Percentiles rank a stretch among this genome's conserved stretches.
Evolutionary conservation across 2,797 vertebrate species (phyloP).

Genomic region (Xenentodon cancila): DNA sequence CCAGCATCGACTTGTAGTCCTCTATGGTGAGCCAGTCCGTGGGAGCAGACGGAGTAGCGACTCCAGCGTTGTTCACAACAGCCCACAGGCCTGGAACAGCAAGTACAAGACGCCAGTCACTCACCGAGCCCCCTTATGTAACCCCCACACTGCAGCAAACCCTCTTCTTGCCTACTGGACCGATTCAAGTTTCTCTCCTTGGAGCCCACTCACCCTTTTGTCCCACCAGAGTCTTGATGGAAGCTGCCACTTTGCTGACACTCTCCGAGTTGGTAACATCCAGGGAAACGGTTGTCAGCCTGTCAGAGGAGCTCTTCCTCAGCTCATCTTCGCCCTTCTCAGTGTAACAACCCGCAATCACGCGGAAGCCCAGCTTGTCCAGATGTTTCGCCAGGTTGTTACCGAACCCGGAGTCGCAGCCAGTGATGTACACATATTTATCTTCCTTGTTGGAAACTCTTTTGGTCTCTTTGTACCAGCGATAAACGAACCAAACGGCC

Average conservation of each 20-base stretch:
- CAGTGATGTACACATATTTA: conserved; percentile 83
- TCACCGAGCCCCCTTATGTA: not conserved
- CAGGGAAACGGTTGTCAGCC: conserved; percentile 66
- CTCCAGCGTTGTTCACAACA: conserved; percentile 82
- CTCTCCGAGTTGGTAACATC: conserved; percentile 73
- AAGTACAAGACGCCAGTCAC: no score
- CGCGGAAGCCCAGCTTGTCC: conserved; percentile 74
- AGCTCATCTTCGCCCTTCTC: conserved; percentile 80
- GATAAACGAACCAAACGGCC: conserved; percentile 65
- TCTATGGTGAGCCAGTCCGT: conserved; percentile 78
- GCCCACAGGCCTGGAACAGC: conserved; percentile 78
- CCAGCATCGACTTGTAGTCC: conserved; percentile 77
- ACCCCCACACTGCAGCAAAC: not conserved
- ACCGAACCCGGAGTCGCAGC: conserved; percentile 81
- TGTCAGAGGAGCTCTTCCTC: conserved; percentile 70
- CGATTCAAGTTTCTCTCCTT: no score
- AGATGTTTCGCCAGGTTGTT: conserved; percentile 74
- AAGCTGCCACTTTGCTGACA: conserved; percentile 57
- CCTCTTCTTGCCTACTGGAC: no score
- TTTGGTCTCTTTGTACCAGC: conserved; percentile 72
- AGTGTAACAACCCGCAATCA: conserved; percentile 78
- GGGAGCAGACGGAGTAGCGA: conserved; percentile 64
- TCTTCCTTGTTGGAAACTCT: conserved; percentile 68
- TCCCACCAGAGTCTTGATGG: conserved; percentile 69
- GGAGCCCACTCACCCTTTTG: conserved; percentile 62